Evolutionary conservation across 2,113 vertebrate genomes (phyloP), one percentile per base, ranked within the genome.

Genomic region (Chaetops frenatus): DNA sequence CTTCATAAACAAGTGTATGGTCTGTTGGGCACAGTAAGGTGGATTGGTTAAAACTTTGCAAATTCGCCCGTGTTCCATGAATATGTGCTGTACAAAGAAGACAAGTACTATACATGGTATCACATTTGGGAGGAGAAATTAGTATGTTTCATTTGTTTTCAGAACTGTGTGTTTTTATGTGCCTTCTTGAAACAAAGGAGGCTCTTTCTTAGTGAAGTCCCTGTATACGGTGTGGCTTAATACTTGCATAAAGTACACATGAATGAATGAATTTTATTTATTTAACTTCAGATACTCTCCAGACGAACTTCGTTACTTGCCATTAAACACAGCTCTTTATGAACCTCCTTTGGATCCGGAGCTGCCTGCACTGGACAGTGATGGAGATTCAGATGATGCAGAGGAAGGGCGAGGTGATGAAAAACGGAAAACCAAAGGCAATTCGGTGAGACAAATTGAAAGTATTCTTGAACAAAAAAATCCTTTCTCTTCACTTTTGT

Each of bases 301-400:
- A 40, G 99, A 99, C 86, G 99, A 99, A 67, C 98, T 99, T 81
- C 99, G 99, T 33, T 99, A 99, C 95, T 88, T 99, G 94, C 99
- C 99, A 0, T 62, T 99, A 81, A 99, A 99, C 96, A 99, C 99
- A 12, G 99, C 99, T 44, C 98, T 99, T 65, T 99, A 98, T 17
- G 99, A 99, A 94, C 99, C 99, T 27, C 99, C 99, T 3, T 97
- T 99, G 97, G 99, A 99, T 92, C 99, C 99, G 2, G 99, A 99
- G 69, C 98, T 99, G 48, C 99, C 99, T 17, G 99, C 99, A 0
- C 95, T 98, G 20, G 99, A 99, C 92, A 99, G 99, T 11, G 99
- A 99, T 60, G 99, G 99, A 2, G 99, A 99, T 87, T 99, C 99
- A 0, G 99, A 99, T 42, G 99, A 99, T 10, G 98, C 97, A 0